Evolutionary conservation across 1,140 invertebrate species (phyloP).

Genomic region (Apocrypta bakeri): DNA sequence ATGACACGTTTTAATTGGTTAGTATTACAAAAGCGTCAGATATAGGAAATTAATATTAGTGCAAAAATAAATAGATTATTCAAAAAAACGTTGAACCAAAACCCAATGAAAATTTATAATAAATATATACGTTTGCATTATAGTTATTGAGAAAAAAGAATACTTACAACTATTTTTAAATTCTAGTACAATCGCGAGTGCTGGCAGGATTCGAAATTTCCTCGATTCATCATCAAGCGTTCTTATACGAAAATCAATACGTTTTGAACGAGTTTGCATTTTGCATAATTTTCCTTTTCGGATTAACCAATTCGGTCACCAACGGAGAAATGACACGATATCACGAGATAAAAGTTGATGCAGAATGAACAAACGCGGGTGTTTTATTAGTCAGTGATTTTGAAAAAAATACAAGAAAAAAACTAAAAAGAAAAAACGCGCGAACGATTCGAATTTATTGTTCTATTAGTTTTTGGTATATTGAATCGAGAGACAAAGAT

Average conservation of each 20-base stretch:
- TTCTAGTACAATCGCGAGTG: neutral
- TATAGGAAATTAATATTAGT: too few relatives aligned
- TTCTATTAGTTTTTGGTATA: too few relatives aligned
- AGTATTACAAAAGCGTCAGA: too few relatives aligned
- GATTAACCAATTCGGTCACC: conserved; percentile 5
- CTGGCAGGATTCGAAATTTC: neutral
- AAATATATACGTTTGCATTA: too few relatives aligned
- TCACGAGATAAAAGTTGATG: neutral
- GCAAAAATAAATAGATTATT: too few relatives aligned
- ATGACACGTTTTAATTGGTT: too few relatives aligned
- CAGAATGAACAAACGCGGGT: neutral
- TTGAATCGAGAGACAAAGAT: neutral
- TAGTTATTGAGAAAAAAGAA: too few relatives aligned
- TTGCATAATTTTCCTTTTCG: neutral
- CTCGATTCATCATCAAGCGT: neutral
- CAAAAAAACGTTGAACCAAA: too few relatives aligned
- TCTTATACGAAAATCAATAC: conserved; percentile 15
- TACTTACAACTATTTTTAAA: too few relatives aligned
- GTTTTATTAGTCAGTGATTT: conserved; percentile 14
- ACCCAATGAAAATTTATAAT: too few relatives aligned
- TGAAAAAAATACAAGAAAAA: neutral
- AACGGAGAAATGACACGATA: neutral
- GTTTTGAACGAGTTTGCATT: neutral
- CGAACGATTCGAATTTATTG: neutral
- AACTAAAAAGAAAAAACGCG: neutral